Evolutionary conservation across 2,888 invertebrate species (phyloP), one percentile per base, ranked within the genome.

Genomic region (Drosophila trichaetosa): DNA sequence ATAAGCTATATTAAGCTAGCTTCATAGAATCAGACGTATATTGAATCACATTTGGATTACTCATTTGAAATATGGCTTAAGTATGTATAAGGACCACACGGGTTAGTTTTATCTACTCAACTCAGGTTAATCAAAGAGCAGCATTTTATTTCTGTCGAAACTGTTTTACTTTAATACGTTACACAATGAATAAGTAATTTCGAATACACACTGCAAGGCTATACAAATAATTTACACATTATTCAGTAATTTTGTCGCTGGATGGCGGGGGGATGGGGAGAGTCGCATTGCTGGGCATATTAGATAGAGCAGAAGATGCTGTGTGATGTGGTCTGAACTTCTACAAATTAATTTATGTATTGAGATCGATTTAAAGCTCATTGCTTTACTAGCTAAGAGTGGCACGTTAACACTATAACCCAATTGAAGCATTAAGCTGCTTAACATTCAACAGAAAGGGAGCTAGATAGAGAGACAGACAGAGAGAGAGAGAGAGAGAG

Each of bases 181-280:
- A 1, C 27, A 27, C 18, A 10, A 27, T 49, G n/a, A 16, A 49
- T 27, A 27, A 10, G 24, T 18, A 11, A 49, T 27, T 29, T 11
- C 0, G 6, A 29, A 18, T 49, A n/a, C 29, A n/a, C 18, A 13
- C 49, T 51, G 49, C 49, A 29, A 51, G 29, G 49, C 10, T 51
- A 51, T 11, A 1, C 4, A 21, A 46, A 21, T 51, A 51, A 49
- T 49, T 18, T 16, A 74, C 53, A 68, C 57, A 63, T 67, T 66
- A 49, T 27, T 34, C 56, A 48, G 46, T 46, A 60, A 31, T 49
- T 67, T 38, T 21, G 21, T 2, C 2, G 46, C 8, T 0, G 7
- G 21, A 4, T 0, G 31, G 33, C 29, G 16, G n/a, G 31, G 24
- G 11, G n/a, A 21, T 4, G 38, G 34, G 34, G 1, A 36, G 29